These are phyloP conservation scores for Acromyrmex heyeri DNA, from an alignment of 1,140 invertebrate genomes.

Conservation along the genomic window DNA sequence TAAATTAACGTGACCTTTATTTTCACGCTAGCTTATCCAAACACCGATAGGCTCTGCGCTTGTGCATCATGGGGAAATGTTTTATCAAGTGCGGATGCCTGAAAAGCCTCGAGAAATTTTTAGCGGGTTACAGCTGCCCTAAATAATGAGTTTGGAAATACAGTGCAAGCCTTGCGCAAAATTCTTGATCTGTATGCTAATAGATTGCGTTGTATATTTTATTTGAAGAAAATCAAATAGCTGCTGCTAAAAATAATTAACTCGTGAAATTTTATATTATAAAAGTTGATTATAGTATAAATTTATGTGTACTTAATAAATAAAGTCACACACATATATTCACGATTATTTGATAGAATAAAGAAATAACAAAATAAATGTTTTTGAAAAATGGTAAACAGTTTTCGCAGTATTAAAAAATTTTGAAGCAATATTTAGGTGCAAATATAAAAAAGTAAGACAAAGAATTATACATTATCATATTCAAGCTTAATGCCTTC, in stretches of 20 bases:
- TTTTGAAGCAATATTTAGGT: not conserved
- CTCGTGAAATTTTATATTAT: not conserved
- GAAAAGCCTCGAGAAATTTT: slow-evolving; percentile 46
- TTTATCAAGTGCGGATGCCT: slow-evolving; percentile 68
- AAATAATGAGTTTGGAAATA: slow-evolving; percentile 44
- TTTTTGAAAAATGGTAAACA: not conserved
- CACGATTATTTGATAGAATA: not conserved
- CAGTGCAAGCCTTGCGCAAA: slow-evolving; percentile 1
- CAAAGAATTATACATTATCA: slow-evolving; percentile 11
- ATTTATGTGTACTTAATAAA: not conserved
- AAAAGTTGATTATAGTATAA: not conserved
- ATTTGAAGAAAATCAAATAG: slow-evolving; percentile 13
- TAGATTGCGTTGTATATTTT: slow-evolving; percentile 18
- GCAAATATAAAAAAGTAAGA: not conserved
- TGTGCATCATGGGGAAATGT: slow-evolving; percentile 56
- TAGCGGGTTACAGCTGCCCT: not conserved
- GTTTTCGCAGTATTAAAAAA: not conserved
- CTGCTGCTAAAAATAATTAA: slow-evolving; percentile 24
- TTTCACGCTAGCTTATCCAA: slow-evolving; percentile 56
- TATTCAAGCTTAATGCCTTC: slow-evolving; percentile 13
- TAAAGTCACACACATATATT: not conserved
- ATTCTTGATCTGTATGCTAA: slow-evolving; percentile 6
- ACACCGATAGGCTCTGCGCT: slow-evolving; percentile 19
- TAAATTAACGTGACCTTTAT: slow-evolving; percentile 67
- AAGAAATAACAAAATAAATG: not conserved